These are phyloP conservation scores for Plumapathes pennacea DNA, from an alignment of 92 coral and sea anemone species.

Conservation along the genomic window DNA sequence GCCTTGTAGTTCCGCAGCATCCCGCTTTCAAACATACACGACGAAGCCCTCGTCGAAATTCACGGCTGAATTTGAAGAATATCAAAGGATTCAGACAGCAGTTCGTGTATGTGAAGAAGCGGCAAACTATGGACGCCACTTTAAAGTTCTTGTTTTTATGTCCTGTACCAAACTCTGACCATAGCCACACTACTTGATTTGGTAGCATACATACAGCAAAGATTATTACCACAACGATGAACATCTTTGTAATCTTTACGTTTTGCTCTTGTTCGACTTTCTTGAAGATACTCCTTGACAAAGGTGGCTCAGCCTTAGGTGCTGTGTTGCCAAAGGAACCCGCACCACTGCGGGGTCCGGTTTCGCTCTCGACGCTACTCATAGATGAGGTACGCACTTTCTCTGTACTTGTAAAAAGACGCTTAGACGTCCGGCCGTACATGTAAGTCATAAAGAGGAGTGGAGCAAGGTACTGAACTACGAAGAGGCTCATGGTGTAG, in stretches of 20 bases:
- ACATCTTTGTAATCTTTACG: constrained; percentile 80
- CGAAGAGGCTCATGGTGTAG: constrained; percentile 51
- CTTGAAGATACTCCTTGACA: too few relatives aligned
- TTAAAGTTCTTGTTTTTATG: constrained; percentile 24
- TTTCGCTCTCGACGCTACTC: too few relatives aligned
- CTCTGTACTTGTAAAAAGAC: background rate
- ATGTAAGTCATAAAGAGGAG: constrained; percentile 22
- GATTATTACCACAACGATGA: constrained; percentile 71
- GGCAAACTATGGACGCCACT: constrained; percentile 48
- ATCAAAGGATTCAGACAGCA: constrained; percentile 81
- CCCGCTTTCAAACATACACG: background rate
- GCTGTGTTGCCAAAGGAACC: too few relatives aligned
- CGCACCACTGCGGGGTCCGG: too few relatives aligned
- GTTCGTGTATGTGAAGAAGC: constrained; percentile 79
- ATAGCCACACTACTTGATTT: constrained; percentile 81
- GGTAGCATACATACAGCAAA: constrained; percentile 84
- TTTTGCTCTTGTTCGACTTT: constrained; percentile 80
- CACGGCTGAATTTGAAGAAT: constrained; percentile 67
- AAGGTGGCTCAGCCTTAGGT: too few relatives aligned
- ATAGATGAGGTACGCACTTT: too few relatives aligned
- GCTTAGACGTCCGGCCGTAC: background rate
- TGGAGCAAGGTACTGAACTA: constrained; percentile 52
- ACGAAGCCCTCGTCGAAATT: constrained; percentile 30
- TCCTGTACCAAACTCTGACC: constrained; percentile 66
- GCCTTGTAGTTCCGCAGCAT: too few relatives aligned